Conservation (phyloP, 2,888 invertebrate species). For the Auanema freiburgensis region DNA sequence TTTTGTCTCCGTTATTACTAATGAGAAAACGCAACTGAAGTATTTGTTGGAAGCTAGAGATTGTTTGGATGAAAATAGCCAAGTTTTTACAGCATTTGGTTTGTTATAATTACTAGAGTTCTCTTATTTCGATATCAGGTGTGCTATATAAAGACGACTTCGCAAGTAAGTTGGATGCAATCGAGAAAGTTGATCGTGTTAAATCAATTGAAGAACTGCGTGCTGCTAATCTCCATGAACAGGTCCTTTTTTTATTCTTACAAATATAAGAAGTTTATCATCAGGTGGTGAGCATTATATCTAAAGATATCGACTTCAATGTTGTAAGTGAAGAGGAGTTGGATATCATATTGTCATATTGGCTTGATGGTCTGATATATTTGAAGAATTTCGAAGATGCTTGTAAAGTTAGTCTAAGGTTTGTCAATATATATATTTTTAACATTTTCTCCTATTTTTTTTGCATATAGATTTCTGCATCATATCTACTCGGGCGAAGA, state of each 20-base stretch:
- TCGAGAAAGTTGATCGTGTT: slow-evolving; percentile 17
- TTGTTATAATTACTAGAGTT: not conserved
- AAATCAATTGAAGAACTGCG: slow-evolving; percentile 25
- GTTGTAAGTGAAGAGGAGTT: slow-evolving; percentile 22
- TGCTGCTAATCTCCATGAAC: slow-evolving; percentile 10
- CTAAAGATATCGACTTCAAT: slow-evolving; percentile 28
- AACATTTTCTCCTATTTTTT: not conserved
- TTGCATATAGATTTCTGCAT: too few species aligned
- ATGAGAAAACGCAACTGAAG: not conserved
- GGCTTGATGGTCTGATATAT: slow-evolving; percentile 19
- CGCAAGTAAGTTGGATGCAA: not conserved
- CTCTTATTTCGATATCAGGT: not conserved
- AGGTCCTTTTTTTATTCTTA: slow-evolving; percentile 7
- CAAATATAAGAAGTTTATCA: not conserved
- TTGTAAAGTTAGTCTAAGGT: not conserved
- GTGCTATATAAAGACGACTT: not conserved
- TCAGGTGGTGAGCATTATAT: slow-evolving; percentile 24
- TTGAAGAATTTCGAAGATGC: slow-evolving; percentile 8
- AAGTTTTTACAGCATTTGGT: not conserved
- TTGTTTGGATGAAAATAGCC: not conserved
- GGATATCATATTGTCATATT: slow-evolving; percentile 22
- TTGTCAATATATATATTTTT: not conserved
- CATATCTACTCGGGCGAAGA: slow-evolving; percentile 15
- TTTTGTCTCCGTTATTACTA: slow-evolving; percentile 9
- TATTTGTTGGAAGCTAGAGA: not conserved